Percentiles rank a stretch among this genome's conserved stretches.
phyloP scores from a whole-genome alignment of 37 sponge, comb jelly and placozoan species.

The Axinella damicornis region DNA sequence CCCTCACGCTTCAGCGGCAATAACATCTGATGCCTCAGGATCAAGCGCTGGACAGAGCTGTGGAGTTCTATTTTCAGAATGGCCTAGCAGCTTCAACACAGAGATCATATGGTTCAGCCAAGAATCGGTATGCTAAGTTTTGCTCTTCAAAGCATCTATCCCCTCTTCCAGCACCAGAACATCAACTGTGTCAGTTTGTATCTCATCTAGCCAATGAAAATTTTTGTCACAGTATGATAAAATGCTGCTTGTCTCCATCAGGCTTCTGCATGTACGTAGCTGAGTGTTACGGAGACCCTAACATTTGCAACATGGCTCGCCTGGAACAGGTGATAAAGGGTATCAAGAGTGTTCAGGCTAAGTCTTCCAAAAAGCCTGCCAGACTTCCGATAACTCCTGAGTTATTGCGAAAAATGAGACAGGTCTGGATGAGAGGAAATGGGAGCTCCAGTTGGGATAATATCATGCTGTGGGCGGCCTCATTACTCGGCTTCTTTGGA shows the following conservation, averaged over 20 bases:
- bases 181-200: not conserved
- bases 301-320: not conserved
- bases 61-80: slow-evolving; percentile 29
- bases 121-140: slow-evolving; percentile 7
- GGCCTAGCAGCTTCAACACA: slow-evolving; percentile 14
- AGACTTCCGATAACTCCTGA: no score
- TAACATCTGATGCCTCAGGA: slow-evolving; percentile 14
- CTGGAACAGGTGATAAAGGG: not conserved
- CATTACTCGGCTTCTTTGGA: no score
- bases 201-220: not conserved
- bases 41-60: slow-evolving; percentile 22
- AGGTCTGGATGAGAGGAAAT: no score
- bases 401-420: no score
- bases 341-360: not conserved
- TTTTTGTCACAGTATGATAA: not conserved
- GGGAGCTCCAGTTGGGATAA: no score
- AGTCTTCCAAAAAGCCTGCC: no score
- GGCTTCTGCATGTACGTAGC: not conserved
- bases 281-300: not conserved
- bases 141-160: no score
- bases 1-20: not conserved
- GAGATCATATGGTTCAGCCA: slow-evolving; percentile 16
- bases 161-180: not conserved
- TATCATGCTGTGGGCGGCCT: no score
- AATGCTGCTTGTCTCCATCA: not conserved